Evolutionary conservation across 2,888 invertebrate species (phyloP).

Genomic region (Cabera pusaria): DNA sequence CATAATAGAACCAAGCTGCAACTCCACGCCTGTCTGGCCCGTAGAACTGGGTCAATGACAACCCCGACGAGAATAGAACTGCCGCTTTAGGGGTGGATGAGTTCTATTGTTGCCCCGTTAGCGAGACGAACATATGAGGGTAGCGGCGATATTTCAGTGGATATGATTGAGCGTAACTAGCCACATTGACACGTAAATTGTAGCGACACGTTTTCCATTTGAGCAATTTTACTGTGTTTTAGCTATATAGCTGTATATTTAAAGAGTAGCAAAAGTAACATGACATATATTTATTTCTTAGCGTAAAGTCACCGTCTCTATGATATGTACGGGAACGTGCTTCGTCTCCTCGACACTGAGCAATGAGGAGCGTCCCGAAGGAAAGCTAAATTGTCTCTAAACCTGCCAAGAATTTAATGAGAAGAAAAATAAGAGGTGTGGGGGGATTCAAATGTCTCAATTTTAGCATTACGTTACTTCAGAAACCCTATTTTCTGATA

Average conservation of each 20-base stretch:
- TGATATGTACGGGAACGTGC: too few relatives aligned
- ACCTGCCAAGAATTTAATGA: constrained; percentile 35
- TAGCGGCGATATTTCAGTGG: constrained; percentile 26
- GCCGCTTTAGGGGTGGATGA: constrained; percentile 67
- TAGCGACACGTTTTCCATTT: constrained; percentile 12
- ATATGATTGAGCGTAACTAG: constrained; percentile 26
- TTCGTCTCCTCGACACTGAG: constrained; percentile 30
- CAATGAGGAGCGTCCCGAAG: constrained; percentile 28
- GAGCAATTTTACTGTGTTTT: too few relatives aligned
- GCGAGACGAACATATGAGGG: constrained; percentile 34
- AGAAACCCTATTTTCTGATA: constrained; percentile 4
- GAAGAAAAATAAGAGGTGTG: constrained; percentile 33
- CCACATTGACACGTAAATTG: constrained; percentile 20
- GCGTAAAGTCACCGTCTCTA: too few relatives aligned
- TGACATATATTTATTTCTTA: too few relatives aligned
- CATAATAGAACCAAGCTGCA: constrained; percentile 57
- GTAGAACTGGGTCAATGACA: constrained; percentile 77
- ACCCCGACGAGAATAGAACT: constrained; percentile 72
- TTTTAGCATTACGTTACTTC: constrained; percentile 23
- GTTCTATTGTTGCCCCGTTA: constrained; percentile 59
- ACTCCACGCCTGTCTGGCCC: constrained; percentile 50
- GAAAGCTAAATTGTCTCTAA: constrained; percentile 35
- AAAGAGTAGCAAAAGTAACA: too few relatives aligned
- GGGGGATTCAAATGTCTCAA: constrained; percentile 23
- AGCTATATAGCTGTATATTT: too few relatives aligned